Percentiles rank a stretch among this genome's conserved stretches.
Evolutionary conservation across 2,888 invertebrate genomes (phyloP).

Genomic region (Rhagonycha lutea): DNA sequence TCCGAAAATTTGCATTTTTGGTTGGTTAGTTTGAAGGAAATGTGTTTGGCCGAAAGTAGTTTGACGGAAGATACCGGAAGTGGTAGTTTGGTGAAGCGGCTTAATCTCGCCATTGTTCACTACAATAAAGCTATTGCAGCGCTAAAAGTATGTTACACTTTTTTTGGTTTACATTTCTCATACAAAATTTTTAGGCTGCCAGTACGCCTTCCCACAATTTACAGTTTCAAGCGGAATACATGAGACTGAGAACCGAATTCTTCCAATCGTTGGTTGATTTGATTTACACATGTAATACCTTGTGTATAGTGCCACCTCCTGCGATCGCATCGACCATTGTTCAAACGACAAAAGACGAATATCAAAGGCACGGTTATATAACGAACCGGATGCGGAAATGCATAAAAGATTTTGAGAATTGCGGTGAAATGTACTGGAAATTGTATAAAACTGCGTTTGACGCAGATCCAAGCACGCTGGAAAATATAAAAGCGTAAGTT

Average conservation of each 20-base stretch:
- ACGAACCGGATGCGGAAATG: conserved; percentile 79
- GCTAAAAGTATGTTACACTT: conserved; percentile 54
- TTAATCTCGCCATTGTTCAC: conserved; percentile 62
- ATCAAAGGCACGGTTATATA: conserved; percentile 78
- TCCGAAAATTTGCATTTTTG: conserved; percentile 90
- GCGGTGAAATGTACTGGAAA: conserved; percentile 75
- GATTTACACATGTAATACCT: conserved; percentile 71
- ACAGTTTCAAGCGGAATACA: conserved; percentile 77
- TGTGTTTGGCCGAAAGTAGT: conserved; percentile 74
- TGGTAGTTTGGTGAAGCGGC: conserved; percentile 54
- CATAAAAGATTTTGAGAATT: conserved; percentile 70
- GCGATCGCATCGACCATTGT: conserved; percentile 87
- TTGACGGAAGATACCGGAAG: conserved; percentile 55
- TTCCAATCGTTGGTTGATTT: conserved; percentile 70
- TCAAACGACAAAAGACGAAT: conserved; percentile 75
- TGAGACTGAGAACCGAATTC: conserved; percentile 75
- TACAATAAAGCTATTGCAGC: conserved; percentile 70
- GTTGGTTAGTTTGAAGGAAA: conserved; percentile 78
- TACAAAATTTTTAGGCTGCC: conserved; percentile 60
- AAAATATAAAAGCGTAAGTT: conserved; percentile 70
- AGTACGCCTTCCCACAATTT: conserved; percentile 67
- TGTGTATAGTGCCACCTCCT: conserved; percentile 90
- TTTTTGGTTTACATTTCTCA: not conserved
- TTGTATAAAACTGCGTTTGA: conserved; percentile 85
- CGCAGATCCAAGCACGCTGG: conserved; percentile 78